phyloP scores from a whole-genome alignment of 2,797 vertebrate genomes.

The Haliaeetus albicilla region DNA sequence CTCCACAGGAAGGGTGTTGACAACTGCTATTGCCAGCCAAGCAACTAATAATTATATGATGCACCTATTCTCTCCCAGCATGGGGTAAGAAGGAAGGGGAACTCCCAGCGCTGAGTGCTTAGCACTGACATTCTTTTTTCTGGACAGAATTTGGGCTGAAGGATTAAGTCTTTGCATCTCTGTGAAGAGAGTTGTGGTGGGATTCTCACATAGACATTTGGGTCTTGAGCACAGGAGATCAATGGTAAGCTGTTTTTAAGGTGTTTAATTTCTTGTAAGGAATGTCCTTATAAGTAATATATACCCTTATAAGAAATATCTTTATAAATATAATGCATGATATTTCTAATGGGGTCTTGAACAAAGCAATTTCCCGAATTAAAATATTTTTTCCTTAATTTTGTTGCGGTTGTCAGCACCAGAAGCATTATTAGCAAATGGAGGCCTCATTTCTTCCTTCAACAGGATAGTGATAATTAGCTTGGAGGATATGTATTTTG shows the following conservation, averaged over 20 bases:
- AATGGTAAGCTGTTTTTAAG: background rate
- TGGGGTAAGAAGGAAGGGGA: background rate
- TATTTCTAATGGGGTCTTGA: background rate
- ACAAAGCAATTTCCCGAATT: background rate
- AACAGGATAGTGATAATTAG: background rate
- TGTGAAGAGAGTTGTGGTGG: background rate
- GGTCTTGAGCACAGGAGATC: background rate
- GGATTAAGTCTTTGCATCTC: background rate
- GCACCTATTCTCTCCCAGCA: background rate
- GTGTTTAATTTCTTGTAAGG: background rate
- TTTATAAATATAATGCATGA: background rate
- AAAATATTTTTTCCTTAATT: background rate
- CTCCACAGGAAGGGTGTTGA: background rate
- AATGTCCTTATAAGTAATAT: background rate
- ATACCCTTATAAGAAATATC: background rate
- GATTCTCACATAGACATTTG: background rate
- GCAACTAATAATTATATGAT: background rate
- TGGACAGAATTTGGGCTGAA: background rate
- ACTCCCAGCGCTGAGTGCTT: background rate
- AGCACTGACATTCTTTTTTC: background rate
- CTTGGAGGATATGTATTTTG: background rate
- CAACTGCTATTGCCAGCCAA: background rate
- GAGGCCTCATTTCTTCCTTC: background rate
- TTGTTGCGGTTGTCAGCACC: background rate
- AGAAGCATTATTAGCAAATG: background rate